Percentiles rank a stretch among this genome's conserved stretches.
Evolutionary conservation across 2,888 invertebrate species (phyloP).

Genomic region (Trilocha varians): DNA sequence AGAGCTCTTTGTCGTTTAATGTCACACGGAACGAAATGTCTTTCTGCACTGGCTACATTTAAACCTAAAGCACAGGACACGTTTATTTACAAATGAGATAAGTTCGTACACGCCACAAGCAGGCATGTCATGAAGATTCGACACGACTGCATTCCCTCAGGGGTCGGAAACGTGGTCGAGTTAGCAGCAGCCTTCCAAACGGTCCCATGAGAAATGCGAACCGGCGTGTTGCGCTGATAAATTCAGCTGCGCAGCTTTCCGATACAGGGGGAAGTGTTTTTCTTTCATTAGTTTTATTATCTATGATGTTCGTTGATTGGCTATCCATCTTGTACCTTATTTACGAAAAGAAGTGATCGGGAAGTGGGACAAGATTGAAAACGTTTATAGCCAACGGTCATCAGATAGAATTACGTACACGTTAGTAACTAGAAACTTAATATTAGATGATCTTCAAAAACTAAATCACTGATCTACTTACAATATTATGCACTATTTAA

Average conservation of each 20-base stretch:
- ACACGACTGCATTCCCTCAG: constrained; percentile 5
- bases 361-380: no score
- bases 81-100: background rate
- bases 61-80: background rate
- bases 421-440: no score
- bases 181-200: background rate
- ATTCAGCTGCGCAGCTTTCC: background rate
- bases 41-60: no score
- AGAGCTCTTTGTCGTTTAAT: no score
- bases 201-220: constrained; percentile 10
- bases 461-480: no score
- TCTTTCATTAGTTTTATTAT: background rate
- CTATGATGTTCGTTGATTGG: background rate
- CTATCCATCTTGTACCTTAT: background rate
- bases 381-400: no score
- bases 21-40: no score
- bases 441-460: no score
- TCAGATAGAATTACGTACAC: no score
- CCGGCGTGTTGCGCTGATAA: constrained; percentile 14
- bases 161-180: background rate
- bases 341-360: background rate
- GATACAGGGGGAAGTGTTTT: background rate
- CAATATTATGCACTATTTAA: no score
- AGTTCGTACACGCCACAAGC: background rate
- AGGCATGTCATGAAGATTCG: background rate